phyloP scores from a whole-genome alignment of 2,888 invertebrate genomes.

The Amblyjoppa proteus region DNA sequence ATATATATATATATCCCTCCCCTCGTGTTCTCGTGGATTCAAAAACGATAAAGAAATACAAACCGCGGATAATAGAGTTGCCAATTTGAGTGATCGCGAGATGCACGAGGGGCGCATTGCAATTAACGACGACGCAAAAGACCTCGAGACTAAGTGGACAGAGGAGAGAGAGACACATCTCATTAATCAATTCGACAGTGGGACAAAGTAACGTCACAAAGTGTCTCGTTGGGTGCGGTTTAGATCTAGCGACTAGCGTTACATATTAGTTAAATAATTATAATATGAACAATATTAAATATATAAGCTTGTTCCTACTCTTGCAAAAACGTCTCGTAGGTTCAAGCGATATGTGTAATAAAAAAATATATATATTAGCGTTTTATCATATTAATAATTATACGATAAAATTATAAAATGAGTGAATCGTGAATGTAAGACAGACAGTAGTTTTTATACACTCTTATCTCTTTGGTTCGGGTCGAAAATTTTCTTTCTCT shows the following conservation, averaged over 20 bases:
- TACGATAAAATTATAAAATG: slow-evolving; percentile 65
- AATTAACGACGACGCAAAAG: slow-evolving; percentile 4
- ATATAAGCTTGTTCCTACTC: slow-evolving; percentile 66
- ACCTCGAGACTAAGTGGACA: slow-evolving; percentile 17
- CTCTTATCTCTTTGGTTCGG: slow-evolving; percentile 69
- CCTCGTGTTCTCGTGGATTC: slow-evolving; percentile 11
- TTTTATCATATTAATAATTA: slow-evolving; percentile 74
- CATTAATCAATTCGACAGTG: slow-evolving; percentile 28
- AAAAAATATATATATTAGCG: slow-evolving; percentile 71
- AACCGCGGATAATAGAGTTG: slow-evolving; percentile 12
- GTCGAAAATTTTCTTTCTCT: slow-evolving; percentile 57
- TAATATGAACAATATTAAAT: slow-evolving; percentile 71
- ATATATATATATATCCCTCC: background rate
- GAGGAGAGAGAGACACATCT: slow-evolving; percentile 20
- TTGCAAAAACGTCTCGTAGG: slow-evolving; percentile 54
- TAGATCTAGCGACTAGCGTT: slow-evolving; percentile 67
- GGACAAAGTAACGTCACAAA: slow-evolving; percentile 41
- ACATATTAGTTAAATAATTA: slow-evolving; percentile 72
- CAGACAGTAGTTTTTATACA: slow-evolving; percentile 74
- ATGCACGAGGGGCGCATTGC: background rate
- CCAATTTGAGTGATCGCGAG: slow-evolving; percentile 7
- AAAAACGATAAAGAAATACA: background rate
- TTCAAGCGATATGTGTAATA: slow-evolving; percentile 71
- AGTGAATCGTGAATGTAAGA: slow-evolving; percentile 72
- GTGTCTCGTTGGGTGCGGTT: slow-evolving; percentile 77